Percentiles rank a stretch among this genome's conserved stretches.
These are phyloP conservation scores for Vimba vimba DNA, from an alignment of 2,113 vertebrate species.

Conservation along the genomic window DNA sequence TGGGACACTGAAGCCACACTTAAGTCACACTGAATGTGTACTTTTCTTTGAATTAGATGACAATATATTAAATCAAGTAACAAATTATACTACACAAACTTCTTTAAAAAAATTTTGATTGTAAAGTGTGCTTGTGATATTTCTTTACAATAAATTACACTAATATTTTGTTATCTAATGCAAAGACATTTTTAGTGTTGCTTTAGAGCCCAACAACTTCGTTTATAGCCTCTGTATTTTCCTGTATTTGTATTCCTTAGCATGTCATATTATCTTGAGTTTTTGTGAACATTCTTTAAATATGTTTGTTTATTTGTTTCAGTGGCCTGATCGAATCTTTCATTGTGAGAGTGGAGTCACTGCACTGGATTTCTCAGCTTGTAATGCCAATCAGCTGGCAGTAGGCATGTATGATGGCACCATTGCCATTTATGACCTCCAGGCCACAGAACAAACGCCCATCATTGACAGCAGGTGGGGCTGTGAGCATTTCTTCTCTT, in stretches of 20 bases:
- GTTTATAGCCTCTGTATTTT: background rate
- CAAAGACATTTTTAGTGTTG: background rate
- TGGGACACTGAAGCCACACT: background rate
- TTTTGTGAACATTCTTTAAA: background rate
- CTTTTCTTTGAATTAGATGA: background rate
- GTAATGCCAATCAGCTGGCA: slow-evolving; percentile 78
- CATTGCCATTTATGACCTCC: slow-evolving; percentile 78
- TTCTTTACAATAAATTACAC: background rate
- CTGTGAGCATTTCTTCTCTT: slow-evolving; percentile 18
- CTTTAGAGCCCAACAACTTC: background rate
- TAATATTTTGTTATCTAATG: background rate
- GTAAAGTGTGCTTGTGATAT: background rate
- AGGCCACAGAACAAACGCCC: background rate
- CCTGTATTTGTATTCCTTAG: background rate
- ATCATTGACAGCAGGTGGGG: slow-evolving; percentile 77
- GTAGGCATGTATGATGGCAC: slow-evolving; percentile 81
- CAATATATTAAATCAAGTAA: background rate
- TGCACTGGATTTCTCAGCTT: slow-evolving; percentile 84
- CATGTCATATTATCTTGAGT: background rate
- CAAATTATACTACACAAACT: background rate
- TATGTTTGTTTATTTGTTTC: slow-evolving; percentile 35
- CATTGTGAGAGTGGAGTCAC: slow-evolving; percentile 79
- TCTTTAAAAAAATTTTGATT: background rate
- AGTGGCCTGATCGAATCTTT: slow-evolving; percentile 91
- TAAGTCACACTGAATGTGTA: too few relatives aligned